Base-by-base conservation (phyloP, 2,888 invertebrate genomes). In the Ariolimax columbianus region DNA sequence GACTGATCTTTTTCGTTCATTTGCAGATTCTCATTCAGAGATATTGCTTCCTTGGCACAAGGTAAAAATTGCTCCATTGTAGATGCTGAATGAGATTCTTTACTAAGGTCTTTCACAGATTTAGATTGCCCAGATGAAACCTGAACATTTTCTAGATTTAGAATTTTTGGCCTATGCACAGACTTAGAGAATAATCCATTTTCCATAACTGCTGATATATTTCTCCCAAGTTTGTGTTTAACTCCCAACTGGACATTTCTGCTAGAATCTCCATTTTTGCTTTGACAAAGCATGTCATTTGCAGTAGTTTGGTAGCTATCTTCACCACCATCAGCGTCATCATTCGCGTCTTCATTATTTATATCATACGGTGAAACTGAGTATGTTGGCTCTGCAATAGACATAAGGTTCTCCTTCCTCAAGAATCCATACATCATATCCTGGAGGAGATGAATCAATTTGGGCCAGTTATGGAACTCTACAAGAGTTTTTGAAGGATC, bases 381-480 rank as follows among this genome's bases (percentile, higher is more conserved):
- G 2, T 55, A 55, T 75, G 63, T 33, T 33, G 68, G 77, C 38
- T 87, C 86, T 23, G 85, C 26, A 9, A 86, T 51, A 33, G 83
- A 83, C 40, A 86, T 33, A 2, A 89, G 86, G 70, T 89, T 91
- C 83, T 92, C 91, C 79, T 87, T 89, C 36, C 88, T 87, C n/a
- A 92, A 84, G 86, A 92, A 93, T 30, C 88, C 86, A 77, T 88
- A 85, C 26, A 94, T 81, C 80, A 91, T 89, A 87, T 94, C 94
- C 88, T 95, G 94, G 30, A 95, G 88, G 75, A 94, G 94, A 77
- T 92, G 90, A 36, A 93, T 88, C 26, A 95, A 89, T n/a, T 91
- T 86, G 33, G 94, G 92, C 95, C 95, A 96, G 88, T 95, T 93
- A 89, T 94, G 95, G 90, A 96, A 96, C 91, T 95, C 95, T 1